Base-by-base conservation (phyloP, 2,113 vertebrate genomes). In the rat (Rattus norvegicus) region DNA sequence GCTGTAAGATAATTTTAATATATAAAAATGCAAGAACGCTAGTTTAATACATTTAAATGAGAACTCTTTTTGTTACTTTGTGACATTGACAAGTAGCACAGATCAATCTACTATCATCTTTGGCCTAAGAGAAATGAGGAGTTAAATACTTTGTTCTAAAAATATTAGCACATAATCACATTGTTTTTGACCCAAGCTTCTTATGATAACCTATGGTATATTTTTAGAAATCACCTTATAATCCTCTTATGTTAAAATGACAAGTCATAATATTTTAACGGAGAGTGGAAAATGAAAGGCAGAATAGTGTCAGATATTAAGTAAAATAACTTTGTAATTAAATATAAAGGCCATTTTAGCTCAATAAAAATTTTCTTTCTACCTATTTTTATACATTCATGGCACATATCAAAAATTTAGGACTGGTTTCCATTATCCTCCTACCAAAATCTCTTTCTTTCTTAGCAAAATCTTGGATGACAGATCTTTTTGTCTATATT, bases 211-310 rank as follows among this genome's bases (percentile, higher is more conserved):
- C 77, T 81, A 39, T 63, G 49, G 43, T 84, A 84, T 96, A 96
- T 88, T 97, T 97, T 97, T 96, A 94, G 73, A 96, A 95, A 93
- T 84, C 59, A 94, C 77, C 83, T 95, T 92, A 93, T 80, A 95
- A 88, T 93, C 95, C 94, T 84, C 92, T 96, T 94, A 96, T 90
- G 33, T 93, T 96, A 65, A 93, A 96, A 93, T 93, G 83, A 85
- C 90, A 98, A 79, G 39, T 90, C 87, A 96, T 88, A 95, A 90
- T 96, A 93, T 84, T 90, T 95, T 94, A 97, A 94, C 96, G 93
- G 92, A 88, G 83, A 94, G 16, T 28, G 33, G 56, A 83, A 84
- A 93, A 87, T 70, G 47, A 47, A 84, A 93, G 92, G 75, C 26
- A 65, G 39, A 91, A 70, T 13, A 73, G 70, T 94, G 93, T 94